Evolutionary conservation across 1,140 invertebrate species (phyloP), one percentile per base, ranked within the genome.

Genomic region (Tetramorium parvispinum): DNA sequence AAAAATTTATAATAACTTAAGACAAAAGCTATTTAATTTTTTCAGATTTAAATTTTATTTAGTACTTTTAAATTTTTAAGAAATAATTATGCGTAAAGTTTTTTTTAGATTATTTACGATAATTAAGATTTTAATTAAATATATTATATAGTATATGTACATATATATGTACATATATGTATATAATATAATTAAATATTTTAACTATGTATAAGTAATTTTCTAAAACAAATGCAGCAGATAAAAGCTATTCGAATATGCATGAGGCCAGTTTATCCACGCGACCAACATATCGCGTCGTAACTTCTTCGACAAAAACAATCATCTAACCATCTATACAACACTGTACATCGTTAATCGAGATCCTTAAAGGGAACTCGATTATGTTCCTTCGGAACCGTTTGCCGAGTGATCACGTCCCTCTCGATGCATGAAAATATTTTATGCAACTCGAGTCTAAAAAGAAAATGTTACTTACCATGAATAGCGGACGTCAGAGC

Each of bases 311-410:
- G 21, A 88, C 49, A 53, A 90, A 79, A 65, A 49, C 16, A 59
- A 79, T 63, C 21, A 18, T 51, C 21, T 65, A 79, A 76, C 40
- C 21, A 86, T 66, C 73, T 90, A 90, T 90, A 91, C 89, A 91
- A 90, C 82, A 88, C 53, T 91, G 66, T 91, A 91, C 89, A 91
- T 77, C 10, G 55, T 85, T 63, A 27, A 76, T 71, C 24, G 40
- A 65, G 73, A 59, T 49, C 4, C 11, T 46, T 40, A 24, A 78
- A 55, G 43, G 27, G 7, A 65, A 57, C n/a, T 85, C 51, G 11
- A 66, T 21, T 66, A 21, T n/a, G n/a, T 66, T 66, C 40, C n/a
- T n/a, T n/a, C n/a, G n/a, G 37, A 21, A 53, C 21, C 21, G 13
- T 63, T 37, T 51, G 40, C 43, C 27, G 57, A 51, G 18, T 71